Conservation (phyloP, 2,888 invertebrate genomes). For the Ametastegia equiseti region DNA sequence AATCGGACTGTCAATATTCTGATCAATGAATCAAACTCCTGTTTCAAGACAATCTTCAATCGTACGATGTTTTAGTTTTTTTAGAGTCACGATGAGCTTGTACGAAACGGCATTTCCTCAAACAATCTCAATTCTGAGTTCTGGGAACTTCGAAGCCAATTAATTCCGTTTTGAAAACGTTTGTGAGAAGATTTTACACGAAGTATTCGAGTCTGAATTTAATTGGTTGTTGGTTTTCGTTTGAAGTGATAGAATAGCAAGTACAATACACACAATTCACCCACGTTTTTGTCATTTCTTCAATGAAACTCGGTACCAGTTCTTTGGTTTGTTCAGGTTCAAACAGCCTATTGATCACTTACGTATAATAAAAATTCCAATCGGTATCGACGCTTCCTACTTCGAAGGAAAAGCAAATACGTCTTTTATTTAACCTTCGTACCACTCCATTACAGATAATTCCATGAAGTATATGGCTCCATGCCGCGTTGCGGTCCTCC, state of each 20-base stretch:
- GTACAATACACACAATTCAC: not conserved
- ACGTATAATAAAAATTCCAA: not conserved
- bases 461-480: not conserved
- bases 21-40: not conserved
- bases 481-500: not conserved
- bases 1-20: not conserved
- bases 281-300: not conserved
- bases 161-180: not conserved
- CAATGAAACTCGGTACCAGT: not conserved
- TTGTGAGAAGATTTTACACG: not conserved
- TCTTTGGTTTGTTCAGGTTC: not conserved
- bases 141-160: not conserved
- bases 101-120: not conserved
- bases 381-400: not conserved
- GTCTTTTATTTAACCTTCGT: not conserved
- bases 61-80: not conserved
- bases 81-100: not conserved
- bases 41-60: not conserved
- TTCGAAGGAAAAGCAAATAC: not conserved
- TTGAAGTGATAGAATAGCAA: not conserved
- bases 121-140: not conserved
- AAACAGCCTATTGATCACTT: not conserved
- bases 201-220: not conserved
- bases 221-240: slow-evolving; percentile 5
- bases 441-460: not conserved